A percentile compares a stretch with the other conserved stretches of the same genome.
Evolutionary conservation across 2,888 invertebrate genomes (phyloP).

Genomic region (Agapostemon virescens): DNA sequence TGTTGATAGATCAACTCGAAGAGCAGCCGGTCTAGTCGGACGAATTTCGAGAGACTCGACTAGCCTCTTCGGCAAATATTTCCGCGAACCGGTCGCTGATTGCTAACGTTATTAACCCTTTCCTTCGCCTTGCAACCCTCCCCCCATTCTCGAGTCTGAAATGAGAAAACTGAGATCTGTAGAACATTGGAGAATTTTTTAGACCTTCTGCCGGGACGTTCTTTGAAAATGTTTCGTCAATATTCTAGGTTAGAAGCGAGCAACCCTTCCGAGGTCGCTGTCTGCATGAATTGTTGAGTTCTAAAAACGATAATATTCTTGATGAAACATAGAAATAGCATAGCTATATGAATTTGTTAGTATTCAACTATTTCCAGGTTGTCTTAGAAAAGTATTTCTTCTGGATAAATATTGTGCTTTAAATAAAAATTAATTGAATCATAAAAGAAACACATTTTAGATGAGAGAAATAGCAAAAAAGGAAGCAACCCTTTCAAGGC

Average conservation of each 20-base stretch:
- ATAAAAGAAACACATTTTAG: no score
- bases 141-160: no score
- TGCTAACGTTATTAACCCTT: neutral
- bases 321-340: no score
- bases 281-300: neutral
- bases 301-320: neutral
- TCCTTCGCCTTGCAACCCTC: no score
- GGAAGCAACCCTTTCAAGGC: no score
- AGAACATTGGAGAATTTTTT: neutral
- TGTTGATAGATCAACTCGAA: conserved; percentile 60
- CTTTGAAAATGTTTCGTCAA: neutral
- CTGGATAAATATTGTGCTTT: no score
- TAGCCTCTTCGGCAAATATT: neutral
- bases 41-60: conserved; percentile 31
- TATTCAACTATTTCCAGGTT: neutral
- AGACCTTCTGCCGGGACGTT: neutral
- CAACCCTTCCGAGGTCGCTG: no score
- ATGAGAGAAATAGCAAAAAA: no score
- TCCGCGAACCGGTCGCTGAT: neutral
- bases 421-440: no score
- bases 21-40: conserved; percentile 44
- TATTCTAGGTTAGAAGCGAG: neutral
- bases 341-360: neutral
- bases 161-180: neutral
- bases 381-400: no score